These are phyloP conservation scores for Fistularia commersonii DNA, from an alignment of 2,797 vertebrate genomes.

Conservation along the genomic window DNA sequence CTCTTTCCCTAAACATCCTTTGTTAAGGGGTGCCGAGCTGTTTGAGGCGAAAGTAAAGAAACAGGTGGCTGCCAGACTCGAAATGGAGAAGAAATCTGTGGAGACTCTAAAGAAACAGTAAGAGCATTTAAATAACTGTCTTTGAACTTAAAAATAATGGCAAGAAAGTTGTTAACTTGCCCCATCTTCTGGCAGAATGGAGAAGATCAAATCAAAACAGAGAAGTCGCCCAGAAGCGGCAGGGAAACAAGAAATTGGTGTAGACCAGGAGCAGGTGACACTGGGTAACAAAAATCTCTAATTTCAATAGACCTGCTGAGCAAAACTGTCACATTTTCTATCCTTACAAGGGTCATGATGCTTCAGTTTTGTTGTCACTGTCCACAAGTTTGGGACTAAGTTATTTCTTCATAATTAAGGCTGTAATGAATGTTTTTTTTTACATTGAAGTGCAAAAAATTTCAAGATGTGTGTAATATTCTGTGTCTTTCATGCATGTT, in stretches of 20 bases:
- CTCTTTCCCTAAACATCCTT: conserved; percentile 7
- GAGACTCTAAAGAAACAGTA: conserved; percentile 74
- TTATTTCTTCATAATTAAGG: too few relatives aligned
- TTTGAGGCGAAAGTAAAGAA: conserved; percentile 80
- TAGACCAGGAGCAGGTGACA: conserved; percentile 25
- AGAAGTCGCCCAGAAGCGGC: conserved; percentile 47
- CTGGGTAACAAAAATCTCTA: conserved; percentile 36
- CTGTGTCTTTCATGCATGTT: too few relatives aligned
- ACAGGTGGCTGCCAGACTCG: conserved; percentile 60
- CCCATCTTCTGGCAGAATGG: conserved; percentile 65
- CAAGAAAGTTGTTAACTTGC: neutral
- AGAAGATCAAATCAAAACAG: conserved; percentile 77
- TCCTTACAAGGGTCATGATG: too few relatives aligned
- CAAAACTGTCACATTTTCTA: too few relatives aligned
- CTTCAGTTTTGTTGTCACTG: too few relatives aligned
- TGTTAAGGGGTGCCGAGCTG: conserved; percentile 72
- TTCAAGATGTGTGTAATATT: too few relatives aligned
- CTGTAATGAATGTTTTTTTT: too few relatives aligned
- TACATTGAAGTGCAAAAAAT: too few relatives aligned
- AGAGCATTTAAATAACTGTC: conserved; percentile 17
- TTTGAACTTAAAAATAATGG: neutral
- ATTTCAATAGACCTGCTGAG: neutral
- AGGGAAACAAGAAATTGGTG: conserved; percentile 17
- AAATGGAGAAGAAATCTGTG: conserved; percentile 74
- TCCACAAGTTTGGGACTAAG: too few relatives aligned